Conservation (phyloP, 1,140 invertebrate genomes). For the Melipona quadrifasciata region DNA sequence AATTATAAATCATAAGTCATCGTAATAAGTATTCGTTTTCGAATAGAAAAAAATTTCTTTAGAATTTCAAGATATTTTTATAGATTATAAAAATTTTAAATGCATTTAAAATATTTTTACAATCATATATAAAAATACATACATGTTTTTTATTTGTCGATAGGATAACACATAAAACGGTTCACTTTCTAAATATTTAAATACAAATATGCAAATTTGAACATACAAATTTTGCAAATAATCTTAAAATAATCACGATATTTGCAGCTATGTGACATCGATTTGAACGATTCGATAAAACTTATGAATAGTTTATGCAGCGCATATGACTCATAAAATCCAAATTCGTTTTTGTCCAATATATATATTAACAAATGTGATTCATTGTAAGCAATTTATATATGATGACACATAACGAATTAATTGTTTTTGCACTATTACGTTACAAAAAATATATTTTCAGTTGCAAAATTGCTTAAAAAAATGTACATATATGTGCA, state of each 20-base stretch:
- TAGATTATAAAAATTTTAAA: not conserved
- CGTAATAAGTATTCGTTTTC: slow-evolving; percentile 23
- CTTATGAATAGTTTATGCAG: not conserved
- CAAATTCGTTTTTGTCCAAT: slow-evolving; percentile 9
- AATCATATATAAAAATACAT: not conserved
- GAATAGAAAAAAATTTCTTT: not conserved
- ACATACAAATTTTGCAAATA: not conserved
- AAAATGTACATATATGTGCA: not conserved
- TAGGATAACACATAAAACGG: not conserved
- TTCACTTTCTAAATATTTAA: not conserved
- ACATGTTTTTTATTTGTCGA: not conserved
- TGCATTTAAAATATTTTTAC: not conserved
- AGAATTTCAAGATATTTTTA: not conserved
- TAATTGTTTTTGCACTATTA: not conserved
- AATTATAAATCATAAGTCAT: slow-evolving; percentile 40
- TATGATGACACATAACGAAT: not conserved
- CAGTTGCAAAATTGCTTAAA: not conserved
- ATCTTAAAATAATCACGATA: not conserved
- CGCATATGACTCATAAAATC: slow-evolving; percentile 7
- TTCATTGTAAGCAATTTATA: slow-evolving; percentile 30
- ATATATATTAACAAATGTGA: not conserved
- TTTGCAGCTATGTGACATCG: not conserved
- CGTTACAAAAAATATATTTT: not conserved
- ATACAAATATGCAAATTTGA: not conserved
- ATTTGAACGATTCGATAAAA: not conserved